phyloP scores from a whole-genome alignment of 2,797 vertebrate species.

The Eulemur mongoz region DNA sequence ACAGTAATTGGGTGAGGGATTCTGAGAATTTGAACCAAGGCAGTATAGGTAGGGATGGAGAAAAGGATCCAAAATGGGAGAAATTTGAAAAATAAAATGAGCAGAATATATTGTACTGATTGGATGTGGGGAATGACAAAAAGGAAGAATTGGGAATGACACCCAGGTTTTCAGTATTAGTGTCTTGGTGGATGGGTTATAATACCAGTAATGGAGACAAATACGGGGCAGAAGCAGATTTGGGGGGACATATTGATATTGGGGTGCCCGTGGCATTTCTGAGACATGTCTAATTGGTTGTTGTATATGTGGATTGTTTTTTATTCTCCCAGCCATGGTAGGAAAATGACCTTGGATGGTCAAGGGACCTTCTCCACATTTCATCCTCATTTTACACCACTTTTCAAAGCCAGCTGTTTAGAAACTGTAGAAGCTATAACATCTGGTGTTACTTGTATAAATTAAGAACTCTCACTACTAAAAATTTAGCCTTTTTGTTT shows the following conservation, averaged over 20 bases:
- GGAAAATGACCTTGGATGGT: not conserved
- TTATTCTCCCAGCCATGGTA: not conserved
- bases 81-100: constrained; percentile 24
- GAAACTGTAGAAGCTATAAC: not conserved
- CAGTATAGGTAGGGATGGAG: not conserved
- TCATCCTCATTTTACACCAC: not conserved
- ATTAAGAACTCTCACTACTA: not conserved
- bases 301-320: not conserved
- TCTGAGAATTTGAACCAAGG: not conserved
- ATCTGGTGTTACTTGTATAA: not conserved
- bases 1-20: not conserved
- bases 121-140: not conserved
- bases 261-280: not conserved
- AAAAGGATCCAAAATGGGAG: not conserved
- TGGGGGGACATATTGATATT: not conserved
- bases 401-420: constrained; percentile 8
- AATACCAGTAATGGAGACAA: not conserved
- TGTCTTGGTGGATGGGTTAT: not conserved
- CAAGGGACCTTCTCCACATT: not conserved
- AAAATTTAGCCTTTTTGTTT: constrained; percentile 23
- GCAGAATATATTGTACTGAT: not conserved
- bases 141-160: not conserved
- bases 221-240: not conserved
- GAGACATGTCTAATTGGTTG: constrained; percentile 9
- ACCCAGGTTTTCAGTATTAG: not conserved